phyloP scores from a whole-genome alignment of 2,797 vertebrate genomes.

The Sebastes oblongus region DNA sequence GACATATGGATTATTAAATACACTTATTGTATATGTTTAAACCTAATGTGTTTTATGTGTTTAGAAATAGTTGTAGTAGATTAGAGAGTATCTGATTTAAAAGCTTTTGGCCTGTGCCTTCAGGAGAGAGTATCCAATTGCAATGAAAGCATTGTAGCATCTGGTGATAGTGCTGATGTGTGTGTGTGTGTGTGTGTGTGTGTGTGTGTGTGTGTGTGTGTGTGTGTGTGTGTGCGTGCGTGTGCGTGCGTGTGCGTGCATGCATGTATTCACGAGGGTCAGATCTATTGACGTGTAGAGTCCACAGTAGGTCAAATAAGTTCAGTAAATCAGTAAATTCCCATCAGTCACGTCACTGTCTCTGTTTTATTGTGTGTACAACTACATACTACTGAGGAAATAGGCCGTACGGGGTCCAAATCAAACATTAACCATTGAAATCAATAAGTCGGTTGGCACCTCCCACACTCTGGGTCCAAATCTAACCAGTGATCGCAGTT shows the following conservation, averaged over 20 bases:
- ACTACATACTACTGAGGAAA: neutral
- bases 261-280: neutral
- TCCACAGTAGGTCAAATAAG: constrained; percentile 5
- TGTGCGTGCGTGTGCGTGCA: neutral
- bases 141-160: constrained; percentile 5
- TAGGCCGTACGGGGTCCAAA: neutral
- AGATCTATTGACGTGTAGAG: neutral
- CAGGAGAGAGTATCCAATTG: neutral
- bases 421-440: neutral
- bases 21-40: neutral
- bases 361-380: neutral
- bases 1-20: neutral
- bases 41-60: neutral
- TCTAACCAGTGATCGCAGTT: neutral
- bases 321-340: constrained; percentile 11
- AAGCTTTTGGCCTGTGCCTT: neutral
- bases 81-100: neutral
- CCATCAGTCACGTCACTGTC: constrained; percentile 12
- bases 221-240: neutral
- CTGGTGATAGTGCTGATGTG: constrained; percentile 1
- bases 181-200: neutral
- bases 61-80: neutral
- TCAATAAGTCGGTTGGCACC: neutral
- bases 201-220: neutral
- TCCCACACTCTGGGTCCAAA: neutral